Evolutionary conservation across 2,113 vertebrate genomes (phyloP), one percentile per base, ranked within the genome.

Genomic region (Forbesichthys papilliferus): DNA sequence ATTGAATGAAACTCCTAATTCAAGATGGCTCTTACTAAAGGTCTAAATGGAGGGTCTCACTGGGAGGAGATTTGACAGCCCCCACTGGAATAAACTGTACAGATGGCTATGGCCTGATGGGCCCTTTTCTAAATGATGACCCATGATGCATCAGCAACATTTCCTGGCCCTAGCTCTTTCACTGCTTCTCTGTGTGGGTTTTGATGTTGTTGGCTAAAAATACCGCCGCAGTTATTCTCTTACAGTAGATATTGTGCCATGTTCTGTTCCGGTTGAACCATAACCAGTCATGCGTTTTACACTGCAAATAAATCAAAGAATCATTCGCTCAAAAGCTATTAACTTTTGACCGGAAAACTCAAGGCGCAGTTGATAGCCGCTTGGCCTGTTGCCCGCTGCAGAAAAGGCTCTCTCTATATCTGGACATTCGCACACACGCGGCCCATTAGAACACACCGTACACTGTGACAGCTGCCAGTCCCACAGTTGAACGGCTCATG

Each of bases 21-120:
- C 27, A 27, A 75, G 75, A 77, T 69, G 71, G 80, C 78, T 77
- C 75, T 86, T 86, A 81, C 84, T 84, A 87, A 80, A 84, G 61
- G 80, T 89, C 88, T 87, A 84, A 91, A 84, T 82, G 80, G 82
- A 79, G 27, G 61, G 61, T 86, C 85, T 80, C 82, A 48, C 11
- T 9, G 61, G 66, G 69, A 69, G 75, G 60, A 34, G 16, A 46
- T 68, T 72, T 71, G 47, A 58, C 61, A 13, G n/a, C 34, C 64
- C 73, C 66, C 64, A 59, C 75, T 62, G 64, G 73, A 68, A 69
- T 51, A 67, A 61, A 74, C 53, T 3, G 59, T 61, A 52, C 87
- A 87, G 81, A 86, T 90, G 84, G 80, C 86, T 81, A 80, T 27
- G 27, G 27, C 27, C 27, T 27, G 27, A 27, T 27, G 27, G 36